Evolutionary conservation across 2,888 invertebrate species (phyloP).

Genomic region (Heliconius sara): DNA sequence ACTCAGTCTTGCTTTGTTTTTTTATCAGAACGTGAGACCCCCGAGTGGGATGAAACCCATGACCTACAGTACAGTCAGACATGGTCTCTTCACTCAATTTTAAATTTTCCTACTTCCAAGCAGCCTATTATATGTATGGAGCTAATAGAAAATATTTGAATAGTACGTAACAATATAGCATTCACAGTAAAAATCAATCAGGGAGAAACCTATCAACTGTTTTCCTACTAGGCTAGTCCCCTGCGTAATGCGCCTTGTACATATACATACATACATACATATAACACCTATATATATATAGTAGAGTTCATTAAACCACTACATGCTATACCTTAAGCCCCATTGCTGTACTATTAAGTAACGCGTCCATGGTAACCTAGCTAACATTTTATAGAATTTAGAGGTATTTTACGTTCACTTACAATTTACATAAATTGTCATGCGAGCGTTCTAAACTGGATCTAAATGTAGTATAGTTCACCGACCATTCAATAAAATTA

Average conservation of each 20-base stretch:
- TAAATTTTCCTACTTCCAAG: not conserved
- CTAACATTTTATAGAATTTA: constrained; percentile 52
- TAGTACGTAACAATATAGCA: not conserved
- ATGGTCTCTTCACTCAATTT: not conserved
- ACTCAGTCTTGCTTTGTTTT: not conserved
- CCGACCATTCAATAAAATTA: constrained; percentile 52
- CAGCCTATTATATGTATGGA: not conserved
- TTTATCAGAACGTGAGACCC: not conserved
- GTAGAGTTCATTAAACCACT: constrained; percentile 14
- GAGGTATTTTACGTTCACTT: constrained; percentile 52
- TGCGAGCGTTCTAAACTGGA: constrained; percentile 60
- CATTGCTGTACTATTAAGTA: constrained; percentile 6
- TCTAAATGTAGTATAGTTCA: constrained; percentile 62
- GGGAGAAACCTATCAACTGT: constrained; percentile 34
- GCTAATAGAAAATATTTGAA: not conserved
- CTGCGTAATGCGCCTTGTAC: constrained; percentile 5
- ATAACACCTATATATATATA: not conserved
- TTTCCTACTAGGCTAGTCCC: constrained; percentile 27
- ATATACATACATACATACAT: not conserved
- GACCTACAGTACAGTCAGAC: not conserved
- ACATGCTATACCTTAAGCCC: not conserved
- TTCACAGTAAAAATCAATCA: constrained; percentile 34
- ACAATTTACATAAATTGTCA: constrained; percentile 61
- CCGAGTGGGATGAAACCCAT: not conserved
- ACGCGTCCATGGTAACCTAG: constrained; percentile 37